Evolutionary conservation across 2,888 invertebrate genomes (phyloP).

Genomic region (Caenorhabditis parvicauda): DNA sequence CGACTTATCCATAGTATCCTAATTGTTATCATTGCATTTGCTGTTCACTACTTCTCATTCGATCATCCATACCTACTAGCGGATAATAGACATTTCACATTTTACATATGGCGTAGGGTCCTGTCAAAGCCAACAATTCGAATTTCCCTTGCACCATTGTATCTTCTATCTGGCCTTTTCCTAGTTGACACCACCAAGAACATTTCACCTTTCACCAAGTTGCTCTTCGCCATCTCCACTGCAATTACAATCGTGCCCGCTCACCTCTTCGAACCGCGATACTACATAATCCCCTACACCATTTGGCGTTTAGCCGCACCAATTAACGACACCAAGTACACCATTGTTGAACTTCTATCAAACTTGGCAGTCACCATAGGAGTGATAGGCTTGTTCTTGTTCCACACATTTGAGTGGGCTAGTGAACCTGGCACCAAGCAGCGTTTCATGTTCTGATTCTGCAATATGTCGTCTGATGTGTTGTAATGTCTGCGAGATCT

Average conservation of each 20-base stretch:
- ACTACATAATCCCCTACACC: conserved; percentile 86
- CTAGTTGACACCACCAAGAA: conserved; percentile 5
- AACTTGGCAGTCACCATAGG: too few relatives aligned
- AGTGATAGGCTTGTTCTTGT: too few relatives aligned
- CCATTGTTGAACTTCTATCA: too few relatives aligned
- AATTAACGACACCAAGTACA: too few relatives aligned
- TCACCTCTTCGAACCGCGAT: conserved; percentile 85
- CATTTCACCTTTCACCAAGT: conserved; percentile 7
- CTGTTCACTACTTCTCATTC: conserved; percentile 72
- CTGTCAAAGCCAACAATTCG: conserved; percentile 17
- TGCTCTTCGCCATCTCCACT: conserved; percentile 8
- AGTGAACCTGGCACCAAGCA: too few relatives aligned
- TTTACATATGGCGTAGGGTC: conserved; percentile 86
- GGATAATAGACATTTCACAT: conserved; percentile 92
- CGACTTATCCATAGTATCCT: conserved; percentile 20
- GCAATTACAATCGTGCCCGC: conserved; percentile 76
- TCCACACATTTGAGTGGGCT: too few relatives aligned
- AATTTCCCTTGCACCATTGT: conserved; percentile 17
- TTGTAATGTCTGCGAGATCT: too few relatives aligned
- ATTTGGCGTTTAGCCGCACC: conserved; percentile 75
- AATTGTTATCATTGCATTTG: conserved; percentile 21
- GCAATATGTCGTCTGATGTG: too few relatives aligned
- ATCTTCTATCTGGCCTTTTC: conserved; percentile 10
- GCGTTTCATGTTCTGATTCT: too few relatives aligned
- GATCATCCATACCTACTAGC: conserved; percentile 89